Percentiles rank a stretch among this genome's conserved stretches.
Conservation (phyloP, 2,888 invertebrate species). For the Odontocolon sp. region DNA sequence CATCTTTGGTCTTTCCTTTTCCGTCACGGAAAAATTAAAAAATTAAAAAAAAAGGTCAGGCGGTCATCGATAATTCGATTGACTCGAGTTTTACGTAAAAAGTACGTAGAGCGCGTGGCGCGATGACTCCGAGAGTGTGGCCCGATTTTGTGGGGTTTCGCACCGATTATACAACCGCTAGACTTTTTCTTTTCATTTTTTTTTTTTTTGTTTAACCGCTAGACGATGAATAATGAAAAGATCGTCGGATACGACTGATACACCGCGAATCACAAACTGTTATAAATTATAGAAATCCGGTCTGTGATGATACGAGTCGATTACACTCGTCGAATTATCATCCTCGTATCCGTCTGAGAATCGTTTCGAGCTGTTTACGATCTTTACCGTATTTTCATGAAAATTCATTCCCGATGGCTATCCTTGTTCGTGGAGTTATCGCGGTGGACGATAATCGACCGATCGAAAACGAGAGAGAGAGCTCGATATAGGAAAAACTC, state of each 20-base stretch:
- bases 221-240: too few relatives aligned
- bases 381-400: constrained; percentile 61
- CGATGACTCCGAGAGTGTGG: constrained; percentile 41
- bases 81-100: constrained; percentile 75
- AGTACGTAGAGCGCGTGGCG: constrained; percentile 34
- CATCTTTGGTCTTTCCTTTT: neutral
- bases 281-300: too few relatives aligned
- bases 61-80: constrained; percentile 65
- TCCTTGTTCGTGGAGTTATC: too few relatives aligned
- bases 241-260: too few relatives aligned
- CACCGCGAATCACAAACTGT: too few relatives aligned
- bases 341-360: constrained; percentile 15
- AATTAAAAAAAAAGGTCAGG: constrained; percentile 17
- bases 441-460: too few relatives aligned
- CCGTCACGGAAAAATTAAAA: neutral
- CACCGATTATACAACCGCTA: constrained; percentile 67
- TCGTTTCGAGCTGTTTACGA: constrained; percentile 57
- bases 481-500: constrained; percentile 19
- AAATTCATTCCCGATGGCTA: too few relatives aligned
- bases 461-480: constrained; percentile 15
- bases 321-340: too few relatives aligned
- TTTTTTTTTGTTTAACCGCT: too few relatives aligned
- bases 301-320: too few relatives aligned
- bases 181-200: too few relatives aligned
- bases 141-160: constrained; percentile 68